Conservation (phyloP, 2,888 invertebrate species). For the Drosophila monieri region DNA sequence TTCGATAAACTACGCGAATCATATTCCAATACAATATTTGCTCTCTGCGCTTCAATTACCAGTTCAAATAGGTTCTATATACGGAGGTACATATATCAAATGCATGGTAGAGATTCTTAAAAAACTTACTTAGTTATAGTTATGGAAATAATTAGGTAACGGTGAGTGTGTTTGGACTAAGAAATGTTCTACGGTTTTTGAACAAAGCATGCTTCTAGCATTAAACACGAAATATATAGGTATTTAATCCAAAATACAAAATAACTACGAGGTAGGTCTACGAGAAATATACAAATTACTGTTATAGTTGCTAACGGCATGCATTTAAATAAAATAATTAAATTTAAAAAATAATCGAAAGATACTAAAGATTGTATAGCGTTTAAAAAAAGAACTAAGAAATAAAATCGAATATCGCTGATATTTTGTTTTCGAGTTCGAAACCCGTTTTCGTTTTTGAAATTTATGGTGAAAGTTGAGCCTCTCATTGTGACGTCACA, state of each 20-base stretch:
- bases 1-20: conserved; percentile 52
- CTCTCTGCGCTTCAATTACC: conserved; percentile 40
- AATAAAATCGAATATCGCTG: conserved; percentile 22
- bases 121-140: conserved; percentile 7
- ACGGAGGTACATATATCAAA: conserved; percentile 4
- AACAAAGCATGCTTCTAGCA: conserved; percentile 38
- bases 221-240: background rate
- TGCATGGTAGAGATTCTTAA: conserved; percentile 2
- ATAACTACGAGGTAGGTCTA: conserved; percentile 31
- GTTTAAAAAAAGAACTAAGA: conserved; percentile 7
- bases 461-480: conserved; percentile 16
- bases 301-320: conserved; percentile 41
- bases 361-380: conserved; percentile 9
- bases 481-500: conserved; percentile 40
- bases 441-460: background rate
- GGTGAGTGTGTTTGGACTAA: conserved; percentile 37
- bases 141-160: conserved; percentile 41
- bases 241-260: conserved; percentile 34
- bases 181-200: conserved; percentile 35
- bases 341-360: conserved; percentile 13
- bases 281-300: conserved; percentile 21
- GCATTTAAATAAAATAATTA: conserved; percentile 45
- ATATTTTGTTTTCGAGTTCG: background rate
- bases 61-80: conserved; percentile 23
- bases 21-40: conserved; percentile 78